A percentile compares a stretch with the other conserved stretches of the same genome.
phyloP scores from a whole-genome alignment of 2,888 invertebrate species.

The Diplazon laetatorius region DNA sequence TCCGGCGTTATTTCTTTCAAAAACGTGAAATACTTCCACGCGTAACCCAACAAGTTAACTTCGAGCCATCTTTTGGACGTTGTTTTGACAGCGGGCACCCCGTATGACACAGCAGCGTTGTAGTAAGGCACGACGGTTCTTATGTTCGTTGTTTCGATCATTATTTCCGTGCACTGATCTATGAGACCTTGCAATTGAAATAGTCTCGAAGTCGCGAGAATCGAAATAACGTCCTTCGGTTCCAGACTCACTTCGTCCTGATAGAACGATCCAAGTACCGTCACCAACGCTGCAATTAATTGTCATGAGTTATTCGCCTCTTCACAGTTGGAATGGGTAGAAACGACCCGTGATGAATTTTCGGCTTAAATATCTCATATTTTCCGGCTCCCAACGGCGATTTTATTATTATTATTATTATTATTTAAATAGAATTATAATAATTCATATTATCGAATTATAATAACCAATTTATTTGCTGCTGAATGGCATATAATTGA shows the following conservation, averaged over 20 bases:
- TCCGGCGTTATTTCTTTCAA: conserved; percentile 86
- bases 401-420: no score
- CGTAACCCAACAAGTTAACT: conserved; percentile 87
- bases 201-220: conserved; percentile 89
- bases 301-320: no score
- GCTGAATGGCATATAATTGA: no score
- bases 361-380: no score
- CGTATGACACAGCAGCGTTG: conserved; percentile 88
- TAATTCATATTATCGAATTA: no score
- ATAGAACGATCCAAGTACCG: conserved; percentile 90
- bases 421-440: no score
- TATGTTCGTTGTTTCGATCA: conserved; percentile 89
- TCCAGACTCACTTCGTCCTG: conserved; percentile 89
- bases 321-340: no score
- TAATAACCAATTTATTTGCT: no score
- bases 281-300: conserved; percentile 85
- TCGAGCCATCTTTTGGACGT: conserved; percentile 88
- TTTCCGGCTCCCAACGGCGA: no score
- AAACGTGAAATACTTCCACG: conserved; percentile 84
- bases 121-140: conserved; percentile 88
- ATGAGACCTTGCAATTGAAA: conserved; percentile 90
- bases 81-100: conserved; percentile 85
- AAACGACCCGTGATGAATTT: no score
- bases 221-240: conserved; percentile 86
- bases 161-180: conserved; percentile 88